phyloP scores from a whole-genome alignment of 35 echinoderm and acorn worm species.

The Apostichopus japonicus region DNA sequence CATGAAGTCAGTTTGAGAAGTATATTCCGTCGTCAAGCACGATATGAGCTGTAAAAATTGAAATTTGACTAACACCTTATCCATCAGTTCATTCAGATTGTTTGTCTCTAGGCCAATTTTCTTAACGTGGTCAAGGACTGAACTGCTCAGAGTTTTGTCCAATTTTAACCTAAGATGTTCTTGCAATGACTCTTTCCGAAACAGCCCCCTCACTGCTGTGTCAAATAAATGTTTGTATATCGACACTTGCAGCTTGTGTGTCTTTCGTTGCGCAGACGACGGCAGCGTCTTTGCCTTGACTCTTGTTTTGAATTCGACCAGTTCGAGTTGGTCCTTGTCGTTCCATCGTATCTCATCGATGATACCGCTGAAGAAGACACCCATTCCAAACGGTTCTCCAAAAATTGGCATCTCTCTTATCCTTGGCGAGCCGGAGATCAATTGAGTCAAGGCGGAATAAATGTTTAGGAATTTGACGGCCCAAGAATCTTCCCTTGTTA shows the following conservation, averaged over 20 bases:
- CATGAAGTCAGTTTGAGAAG: conserved; percentile 52
- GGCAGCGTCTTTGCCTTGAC: conserved; percentile 60
- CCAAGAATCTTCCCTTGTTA: conserved; percentile 71
- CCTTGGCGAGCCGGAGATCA: conserved; percentile 36
- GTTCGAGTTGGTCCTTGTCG: conserved; percentile 56
- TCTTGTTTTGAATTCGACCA: conserved; percentile 90
- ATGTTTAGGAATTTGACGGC: conserved; percentile 84
- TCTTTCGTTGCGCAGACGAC: conserved; percentile 64
- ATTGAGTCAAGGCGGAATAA: conserved; percentile 50
- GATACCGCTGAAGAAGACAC: conserved; percentile 64
- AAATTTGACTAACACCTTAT: conserved; percentile 56
- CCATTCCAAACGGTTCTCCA: conserved; percentile 62
- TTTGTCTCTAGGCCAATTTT: conserved; percentile 36
- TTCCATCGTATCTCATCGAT: conserved; percentile 86
- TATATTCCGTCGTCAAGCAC: conserved; percentile 68
- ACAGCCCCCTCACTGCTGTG: conserved; percentile 52
- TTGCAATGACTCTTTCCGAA: conserved; percentile 46
- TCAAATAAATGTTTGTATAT: conserved; percentile 84
- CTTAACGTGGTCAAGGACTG: conserved; percentile 41
- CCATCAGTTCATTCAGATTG: conserved; percentile 49
- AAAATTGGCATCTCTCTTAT: conserved; percentile 82
- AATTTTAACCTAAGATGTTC: conserved; percentile 47
- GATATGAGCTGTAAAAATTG: conserved; percentile 69
- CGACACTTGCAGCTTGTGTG: conserved; percentile 75
- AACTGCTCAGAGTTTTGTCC: conserved; percentile 28